These are phyloP conservation scores for Metellina segmentata DNA, from an alignment of 2,888 invertebrate species.

Conservation along the genomic window DNA sequence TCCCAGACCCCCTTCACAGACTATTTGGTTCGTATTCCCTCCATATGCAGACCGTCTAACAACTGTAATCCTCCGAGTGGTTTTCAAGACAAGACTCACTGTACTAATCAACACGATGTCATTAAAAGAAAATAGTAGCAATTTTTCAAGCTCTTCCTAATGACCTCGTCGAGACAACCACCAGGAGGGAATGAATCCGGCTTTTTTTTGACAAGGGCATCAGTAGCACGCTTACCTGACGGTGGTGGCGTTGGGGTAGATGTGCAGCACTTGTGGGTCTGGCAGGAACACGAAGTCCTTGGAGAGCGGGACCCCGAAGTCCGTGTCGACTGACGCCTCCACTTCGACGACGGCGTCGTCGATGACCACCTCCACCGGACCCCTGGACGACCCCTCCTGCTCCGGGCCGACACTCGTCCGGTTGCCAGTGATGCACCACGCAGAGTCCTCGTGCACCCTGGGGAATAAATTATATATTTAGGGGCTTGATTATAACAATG, in stretches of 20 bases:
- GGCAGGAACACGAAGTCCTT: conserved; percentile 78
- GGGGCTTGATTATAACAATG: too few species aligned
- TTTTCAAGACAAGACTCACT: too few species aligned
- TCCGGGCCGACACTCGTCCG: neutral
- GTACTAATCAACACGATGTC: too few species aligned
- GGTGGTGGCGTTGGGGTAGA: conserved; percentile 78
- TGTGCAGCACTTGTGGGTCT: conserved; percentile 78
- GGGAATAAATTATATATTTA: neutral
- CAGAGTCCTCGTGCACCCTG: conserved; percentile 24
- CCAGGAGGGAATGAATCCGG: too few species aligned
- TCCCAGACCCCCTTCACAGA: too few species aligned
- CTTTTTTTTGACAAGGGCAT: too few species aligned
- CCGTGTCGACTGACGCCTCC: neutral
- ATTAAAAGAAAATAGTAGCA: too few species aligned
- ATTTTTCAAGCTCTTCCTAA: too few species aligned
- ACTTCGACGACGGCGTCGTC: conserved; percentile 61
- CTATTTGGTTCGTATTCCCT: too few species aligned
- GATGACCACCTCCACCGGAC: conserved; percentile 54
- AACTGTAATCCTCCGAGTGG: too few species aligned
- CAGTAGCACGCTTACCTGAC: conserved; percentile 76
- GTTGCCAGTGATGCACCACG: conserved; percentile 61
- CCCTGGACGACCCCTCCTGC: neutral
- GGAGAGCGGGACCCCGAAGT: neutral
- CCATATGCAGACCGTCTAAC: too few species aligned
- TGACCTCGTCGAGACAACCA: too few species aligned